These are phyloP conservation scores for Ichneumoninae sp. DNA, from an alignment of 2,888 invertebrate species.

Conservation along the genomic window DNA sequence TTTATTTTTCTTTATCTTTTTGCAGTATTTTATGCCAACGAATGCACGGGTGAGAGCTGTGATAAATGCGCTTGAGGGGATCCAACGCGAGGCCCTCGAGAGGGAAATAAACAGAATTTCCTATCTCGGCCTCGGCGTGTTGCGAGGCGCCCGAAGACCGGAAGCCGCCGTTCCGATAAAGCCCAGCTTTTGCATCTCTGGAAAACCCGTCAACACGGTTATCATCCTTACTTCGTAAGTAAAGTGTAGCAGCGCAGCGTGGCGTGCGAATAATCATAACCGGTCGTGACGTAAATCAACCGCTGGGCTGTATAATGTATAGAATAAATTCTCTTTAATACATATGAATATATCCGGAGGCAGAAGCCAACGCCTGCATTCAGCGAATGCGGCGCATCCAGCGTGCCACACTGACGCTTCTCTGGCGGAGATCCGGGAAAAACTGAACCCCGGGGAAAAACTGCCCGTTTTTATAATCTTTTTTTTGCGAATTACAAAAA, in stretches of 20 bases:
- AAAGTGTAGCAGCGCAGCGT: conserved; percentile 15
- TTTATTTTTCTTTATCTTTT: conserved; percentile 17
- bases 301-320: conserved; percentile 50
- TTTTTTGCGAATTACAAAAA: not conserved
- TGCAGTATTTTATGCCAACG: not conserved
- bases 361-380: not conserved
- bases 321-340: conserved; percentile 4
- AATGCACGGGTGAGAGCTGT: conserved; percentile 24
- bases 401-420: not conserved
- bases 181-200: conserved; percentile 27
- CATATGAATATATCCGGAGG: not conserved
- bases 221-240: conserved; percentile 27
- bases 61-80: conserved; percentile 35
- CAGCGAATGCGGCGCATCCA: not conserved
- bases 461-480: not conserved
- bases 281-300: conserved; percentile 62
- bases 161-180: conserved; percentile 54
- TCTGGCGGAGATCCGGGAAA: not conserved
- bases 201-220: conserved; percentile 61
- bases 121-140: not conserved
- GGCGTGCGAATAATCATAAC: conserved; percentile 51
- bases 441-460: too few relatives aligned
- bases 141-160: conserved; percentile 47
- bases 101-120: not conserved
- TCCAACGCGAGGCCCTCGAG: not conserved